Evolutionary conservation across 1,140 invertebrate species (phyloP), one percentile per base, ranked within the genome.

Genomic region (Cotesia glomerata): DNA sequence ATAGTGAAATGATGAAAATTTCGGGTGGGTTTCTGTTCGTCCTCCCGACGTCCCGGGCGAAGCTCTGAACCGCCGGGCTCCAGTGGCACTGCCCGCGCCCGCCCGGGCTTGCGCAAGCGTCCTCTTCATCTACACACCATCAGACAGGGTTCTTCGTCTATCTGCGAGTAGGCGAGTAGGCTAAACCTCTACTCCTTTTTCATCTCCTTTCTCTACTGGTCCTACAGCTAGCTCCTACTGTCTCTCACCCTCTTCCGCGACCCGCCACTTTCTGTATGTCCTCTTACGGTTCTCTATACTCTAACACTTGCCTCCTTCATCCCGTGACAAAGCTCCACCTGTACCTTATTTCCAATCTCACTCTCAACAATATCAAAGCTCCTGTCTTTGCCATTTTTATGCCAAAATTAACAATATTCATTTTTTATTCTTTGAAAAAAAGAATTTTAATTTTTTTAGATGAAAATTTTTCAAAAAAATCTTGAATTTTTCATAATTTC

Each of bases 31-130:
- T 58, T 72, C 63, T 79, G 78, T 80, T 81, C 77, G 79, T 80
- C 80, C 79, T 81, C 79, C 80, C 81, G 84, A 84, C 84, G 85
- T 82, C 85, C 85, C 85, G 85, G 85, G 85, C 85, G 85, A 85
- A 87, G 85, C 85, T 87, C 85, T 85, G 82, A 86, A 85, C 84
- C 83, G 84, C 84, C 84, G 83, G 84, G 84, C 83, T 86, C 81
- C 82, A 82, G 82, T 85, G 84, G 82, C 82, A 85, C 84, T 86
- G 82, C 82, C 85, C 84, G 84, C 84, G 83, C 83, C 82, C 81
- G 84, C 81, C 83, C 84, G 83, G 83, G 84, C 82, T 85, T 85
- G 84, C 85, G 85, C 85, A 86, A 80, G 85, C 85, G 84, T 82
- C 78, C 79, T 84, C 81, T 75, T 80, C 80, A 32, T 72, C 82